Evolutionary conservation across 2,797 vertebrate genomes (phyloP).

Genomic region (Myotis planiceps): DNA sequence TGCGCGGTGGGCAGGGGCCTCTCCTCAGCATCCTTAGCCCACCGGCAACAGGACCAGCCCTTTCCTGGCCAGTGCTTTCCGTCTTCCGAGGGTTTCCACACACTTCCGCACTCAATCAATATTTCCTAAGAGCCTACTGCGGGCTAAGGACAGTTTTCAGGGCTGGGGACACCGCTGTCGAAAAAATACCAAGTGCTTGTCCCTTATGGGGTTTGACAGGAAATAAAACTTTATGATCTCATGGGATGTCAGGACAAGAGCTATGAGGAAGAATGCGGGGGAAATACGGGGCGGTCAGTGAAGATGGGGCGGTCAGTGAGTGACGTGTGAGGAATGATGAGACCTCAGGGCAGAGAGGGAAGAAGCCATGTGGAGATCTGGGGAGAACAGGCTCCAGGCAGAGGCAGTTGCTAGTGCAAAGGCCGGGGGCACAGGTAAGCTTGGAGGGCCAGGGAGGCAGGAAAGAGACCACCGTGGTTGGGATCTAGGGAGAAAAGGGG

Average conservation of each 20-base stretch:
- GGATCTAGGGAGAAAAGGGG: neutral
- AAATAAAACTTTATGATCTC: neutral
- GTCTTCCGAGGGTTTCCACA: neutral
- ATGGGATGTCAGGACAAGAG: neutral
- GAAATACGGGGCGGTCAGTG: too few relatives aligned
- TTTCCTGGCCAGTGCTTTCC: neutral
- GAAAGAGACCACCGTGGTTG: neutral
- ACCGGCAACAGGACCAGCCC: neutral
- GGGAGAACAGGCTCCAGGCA: neutral
- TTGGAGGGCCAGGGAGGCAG: neutral
- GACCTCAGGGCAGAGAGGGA: neutral
- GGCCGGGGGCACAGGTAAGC: neutral
- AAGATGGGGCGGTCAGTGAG: neutral
- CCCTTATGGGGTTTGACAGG: neutral
- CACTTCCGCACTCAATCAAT: neutral
- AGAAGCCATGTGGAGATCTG: neutral
- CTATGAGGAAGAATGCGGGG: neutral
- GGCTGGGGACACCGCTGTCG: neutral
- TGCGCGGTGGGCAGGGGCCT: accelerated
- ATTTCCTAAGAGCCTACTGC: neutral
- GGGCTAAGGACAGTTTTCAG: neutral
- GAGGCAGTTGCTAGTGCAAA: neutral
- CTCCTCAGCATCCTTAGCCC: too few relatives aligned
- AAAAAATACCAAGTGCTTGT: neutral
- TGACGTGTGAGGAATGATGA: neutral